Conservation (phyloP, 2,113 vertebrate species). For the Dromiciops gliroides region DNA sequence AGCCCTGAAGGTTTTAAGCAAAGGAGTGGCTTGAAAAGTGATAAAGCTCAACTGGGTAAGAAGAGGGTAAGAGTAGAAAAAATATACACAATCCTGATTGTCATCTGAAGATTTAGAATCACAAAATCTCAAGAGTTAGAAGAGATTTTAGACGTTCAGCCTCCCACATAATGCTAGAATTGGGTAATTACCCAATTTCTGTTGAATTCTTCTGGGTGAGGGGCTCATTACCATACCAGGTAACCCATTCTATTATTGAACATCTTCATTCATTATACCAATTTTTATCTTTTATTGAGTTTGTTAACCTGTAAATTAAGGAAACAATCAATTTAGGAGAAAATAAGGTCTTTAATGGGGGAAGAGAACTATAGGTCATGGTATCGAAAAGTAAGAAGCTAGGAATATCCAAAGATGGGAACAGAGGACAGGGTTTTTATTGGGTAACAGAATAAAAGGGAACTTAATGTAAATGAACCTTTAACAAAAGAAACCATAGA, state of each 20-base stretch:
- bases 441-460: too few relatives aligned
- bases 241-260: background rate
- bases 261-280: background rate
- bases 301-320: too few relatives aligned
- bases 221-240: background rate
- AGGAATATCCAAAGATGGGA: too few relatives aligned
- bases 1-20: background rate
- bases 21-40: background rate
- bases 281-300: background rate
- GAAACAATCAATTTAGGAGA: too few relatives aligned
- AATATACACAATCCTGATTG: background rate
- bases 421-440: too few relatives aligned
- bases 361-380: too few relatives aligned
- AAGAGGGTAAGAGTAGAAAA: background rate
- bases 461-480: too few relatives aligned
- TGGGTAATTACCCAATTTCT: background rate
- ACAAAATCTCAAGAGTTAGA: background rate
- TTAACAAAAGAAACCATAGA: too few relatives aligned
- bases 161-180: background rate
- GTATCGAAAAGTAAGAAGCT: too few relatives aligned
- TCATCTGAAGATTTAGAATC: background rate
- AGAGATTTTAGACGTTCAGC: background rate
- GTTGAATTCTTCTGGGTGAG: background rate
- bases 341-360: too few relatives aligned
- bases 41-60: background rate